Percentiles rank a stretch among this genome's conserved stretches.
Conservation (phyloP, 2,888 invertebrate genomes). For the Trissolcus japonicus region DNA sequence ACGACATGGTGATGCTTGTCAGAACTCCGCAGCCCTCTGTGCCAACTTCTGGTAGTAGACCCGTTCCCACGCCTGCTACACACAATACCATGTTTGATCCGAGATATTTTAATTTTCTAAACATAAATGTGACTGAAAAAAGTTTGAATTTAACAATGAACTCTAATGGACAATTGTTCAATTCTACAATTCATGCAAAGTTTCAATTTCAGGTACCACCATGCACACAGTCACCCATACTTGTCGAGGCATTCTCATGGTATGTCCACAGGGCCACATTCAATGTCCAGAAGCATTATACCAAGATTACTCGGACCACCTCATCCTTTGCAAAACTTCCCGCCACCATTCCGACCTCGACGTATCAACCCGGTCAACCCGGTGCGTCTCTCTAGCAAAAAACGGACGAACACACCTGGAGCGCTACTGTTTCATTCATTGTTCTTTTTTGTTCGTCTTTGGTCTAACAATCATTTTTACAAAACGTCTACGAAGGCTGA, state of each 20-base stretch:
- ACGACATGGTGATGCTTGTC: conserved; percentile 77
- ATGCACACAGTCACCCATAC: conserved; percentile 77
- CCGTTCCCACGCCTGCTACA: conserved; percentile 71
- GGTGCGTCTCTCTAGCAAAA: conserved; percentile 78
- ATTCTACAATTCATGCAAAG: neutral
- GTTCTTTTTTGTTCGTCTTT: neutral
- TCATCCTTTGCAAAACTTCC: conserved; percentile 77
- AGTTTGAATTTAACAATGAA: too few species aligned
- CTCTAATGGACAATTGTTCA: too few species aligned
- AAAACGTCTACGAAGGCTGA: neutral
- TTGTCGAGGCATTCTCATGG: conserved; percentile 75
- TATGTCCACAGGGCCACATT: conserved; percentile 76
- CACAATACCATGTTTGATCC: conserved; percentile 77
- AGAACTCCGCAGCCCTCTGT: conserved; percentile 66
- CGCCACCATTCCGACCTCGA: conserved; percentile 74
- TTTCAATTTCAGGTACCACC: conserved; percentile 75
- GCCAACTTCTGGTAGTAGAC: conserved; percentile 58
- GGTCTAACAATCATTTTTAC: conserved; percentile 5
- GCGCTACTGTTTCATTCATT: conserved; percentile 27
- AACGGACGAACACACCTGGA: conserved; percentile 18
- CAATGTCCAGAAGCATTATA: conserved; percentile 78
- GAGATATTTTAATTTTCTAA: conserved; percentile 70
- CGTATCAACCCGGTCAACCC: conserved; percentile 78
- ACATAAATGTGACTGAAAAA: too few species aligned
- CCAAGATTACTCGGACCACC: conserved; percentile 78